Percentiles rank a stretch among this genome's conserved stretches.
Evolutionary conservation across 2,888 invertebrate genomes (phyloP).

Genomic region (Scaptomyza reducta): DNA sequence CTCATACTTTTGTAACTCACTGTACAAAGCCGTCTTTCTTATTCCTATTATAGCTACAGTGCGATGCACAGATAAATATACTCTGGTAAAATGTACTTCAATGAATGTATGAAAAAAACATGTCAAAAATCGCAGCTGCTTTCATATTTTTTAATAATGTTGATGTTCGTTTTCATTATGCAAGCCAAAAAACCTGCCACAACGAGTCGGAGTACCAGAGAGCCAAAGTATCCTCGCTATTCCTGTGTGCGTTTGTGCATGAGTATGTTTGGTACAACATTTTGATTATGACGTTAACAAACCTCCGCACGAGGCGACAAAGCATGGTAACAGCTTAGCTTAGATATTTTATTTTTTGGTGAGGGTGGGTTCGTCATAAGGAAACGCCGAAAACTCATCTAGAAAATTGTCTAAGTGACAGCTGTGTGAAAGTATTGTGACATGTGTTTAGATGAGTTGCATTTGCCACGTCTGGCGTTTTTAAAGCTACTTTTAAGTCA

Average conservation of each 20-base stretch:
- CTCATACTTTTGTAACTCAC: too few species aligned
- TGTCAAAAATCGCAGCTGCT: constrained; percentile 58
- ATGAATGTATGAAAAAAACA: neutral
- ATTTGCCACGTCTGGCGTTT: constrained; percentile 47
- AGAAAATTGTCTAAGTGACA: constrained; percentile 80
- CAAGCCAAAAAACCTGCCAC: constrained; percentile 31
- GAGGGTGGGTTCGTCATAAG: constrained; percentile 6
- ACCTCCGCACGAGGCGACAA: constrained; percentile 63
- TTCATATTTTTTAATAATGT: constrained; percentile 69
- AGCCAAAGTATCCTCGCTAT: constrained; percentile 6
- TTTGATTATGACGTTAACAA: constrained; percentile 75
- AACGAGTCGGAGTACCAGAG: constrained; percentile 35
- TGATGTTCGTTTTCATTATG: constrained; percentile 69
- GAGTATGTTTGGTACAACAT: constrained; percentile 41
- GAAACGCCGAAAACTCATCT: constrained; percentile 78
- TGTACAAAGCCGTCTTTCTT: too few species aligned
- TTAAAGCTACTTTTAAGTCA: constrained; percentile 65
- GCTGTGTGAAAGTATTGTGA: constrained; percentile 80
- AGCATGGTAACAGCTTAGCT: constrained; percentile 57
- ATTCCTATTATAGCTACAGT: too few species aligned
- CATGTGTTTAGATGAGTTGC: constrained; percentile 80
- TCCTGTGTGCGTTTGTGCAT: constrained; percentile 7
- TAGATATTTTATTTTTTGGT: constrained; percentile 21
- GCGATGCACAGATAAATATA: too few species aligned
- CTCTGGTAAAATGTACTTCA: too few species aligned